Evolutionary conservation across 2,888 invertebrate species (phyloP).

Genomic region (Corbicula japonica): DNA sequence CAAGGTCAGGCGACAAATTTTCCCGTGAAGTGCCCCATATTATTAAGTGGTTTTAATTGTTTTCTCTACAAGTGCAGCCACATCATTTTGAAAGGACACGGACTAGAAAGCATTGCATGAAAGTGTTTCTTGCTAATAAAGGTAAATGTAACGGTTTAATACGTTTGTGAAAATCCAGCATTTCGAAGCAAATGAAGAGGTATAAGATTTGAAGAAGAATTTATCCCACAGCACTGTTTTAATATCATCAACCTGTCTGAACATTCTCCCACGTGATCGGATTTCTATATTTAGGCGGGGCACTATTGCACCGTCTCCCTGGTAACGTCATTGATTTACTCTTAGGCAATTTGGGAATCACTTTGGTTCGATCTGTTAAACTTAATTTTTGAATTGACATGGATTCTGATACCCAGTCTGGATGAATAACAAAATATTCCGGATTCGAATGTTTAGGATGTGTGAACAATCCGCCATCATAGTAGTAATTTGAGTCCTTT

Average conservation of each 20-base stretch:
- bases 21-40: too few species aligned
- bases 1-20: too few species aligned
- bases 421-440: constrained; percentile 84
- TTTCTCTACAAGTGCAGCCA: too few species aligned
- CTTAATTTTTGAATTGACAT: constrained; percentile 80
- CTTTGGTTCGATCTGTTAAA: constrained; percentile 68
- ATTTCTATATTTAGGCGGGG: constrained; percentile 82
- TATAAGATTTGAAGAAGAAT: too few species aligned
- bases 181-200: too few species aligned
- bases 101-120: too few species aligned
- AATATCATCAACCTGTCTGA: constrained; percentile 12
- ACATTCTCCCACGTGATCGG: constrained; percentile 82
- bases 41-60: too few species aligned
- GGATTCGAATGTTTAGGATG: constrained; percentile 71
- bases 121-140: too few species aligned
- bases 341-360: constrained; percentile 40
- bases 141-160: too few species aligned
- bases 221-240: background rate
- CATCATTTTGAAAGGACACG: too few species aligned
- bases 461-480: constrained; percentile 81
- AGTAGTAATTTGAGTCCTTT: constrained; percentile 65
- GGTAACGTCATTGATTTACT: constrained; percentile 73
- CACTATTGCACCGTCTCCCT: constrained; percentile 80
- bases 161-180: too few species aligned
- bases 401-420: constrained; percentile 85